These are phyloP conservation scores for Axinella damicornis DNA, from an alignment of 37 sponge, comb jelly and placozoan genomes.

Conservation along the genomic window DNA sequence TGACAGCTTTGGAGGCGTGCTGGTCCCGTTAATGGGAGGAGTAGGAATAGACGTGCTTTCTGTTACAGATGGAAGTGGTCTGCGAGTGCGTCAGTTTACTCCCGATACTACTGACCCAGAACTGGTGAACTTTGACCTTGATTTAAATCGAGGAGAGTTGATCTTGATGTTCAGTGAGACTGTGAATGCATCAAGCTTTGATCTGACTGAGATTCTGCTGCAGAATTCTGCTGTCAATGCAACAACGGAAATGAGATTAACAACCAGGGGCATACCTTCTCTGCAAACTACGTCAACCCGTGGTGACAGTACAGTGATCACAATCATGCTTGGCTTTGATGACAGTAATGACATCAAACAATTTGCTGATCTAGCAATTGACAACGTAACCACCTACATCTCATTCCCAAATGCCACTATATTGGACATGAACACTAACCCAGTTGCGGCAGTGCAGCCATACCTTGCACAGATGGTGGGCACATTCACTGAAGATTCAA, in stretches of 20 bases:
- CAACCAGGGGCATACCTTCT: background rate
- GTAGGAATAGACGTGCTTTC: constrained; percentile 63
- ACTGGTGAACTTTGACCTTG: constrained; percentile 74
- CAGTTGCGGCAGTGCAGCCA: constrained; percentile 26
- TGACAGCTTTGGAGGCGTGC: constrained; percentile 56
- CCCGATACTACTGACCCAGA: constrained; percentile 74
- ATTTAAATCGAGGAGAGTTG: constrained; percentile 62
- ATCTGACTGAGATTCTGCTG: constrained; percentile 55
- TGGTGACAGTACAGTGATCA: constrained; percentile 64
- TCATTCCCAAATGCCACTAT: constrained; percentile 67
- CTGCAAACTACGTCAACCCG: constrained; percentile 45
- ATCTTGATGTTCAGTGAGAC: constrained; percentile 87
- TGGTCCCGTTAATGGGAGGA: background rate
- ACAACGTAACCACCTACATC: constrained; percentile 56
- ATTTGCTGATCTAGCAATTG: constrained; percentile 68
- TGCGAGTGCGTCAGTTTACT: constrained; percentile 60
- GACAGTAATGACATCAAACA: constrained; percentile 84
- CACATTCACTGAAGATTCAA: constrained; percentile 52
- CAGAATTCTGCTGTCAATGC: constrained; percentile 45
- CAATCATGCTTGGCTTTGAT: constrained; percentile 67
- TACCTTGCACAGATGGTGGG: constrained; percentile 28
- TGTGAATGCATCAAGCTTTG: constrained; percentile 71
- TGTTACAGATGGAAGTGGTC: constrained; percentile 72
- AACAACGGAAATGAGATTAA: constrained; percentile 49
- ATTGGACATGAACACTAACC: constrained; percentile 79